Conservation (phyloP, 2,888 invertebrate species). For the Koerneria pararmatus region DNA sequence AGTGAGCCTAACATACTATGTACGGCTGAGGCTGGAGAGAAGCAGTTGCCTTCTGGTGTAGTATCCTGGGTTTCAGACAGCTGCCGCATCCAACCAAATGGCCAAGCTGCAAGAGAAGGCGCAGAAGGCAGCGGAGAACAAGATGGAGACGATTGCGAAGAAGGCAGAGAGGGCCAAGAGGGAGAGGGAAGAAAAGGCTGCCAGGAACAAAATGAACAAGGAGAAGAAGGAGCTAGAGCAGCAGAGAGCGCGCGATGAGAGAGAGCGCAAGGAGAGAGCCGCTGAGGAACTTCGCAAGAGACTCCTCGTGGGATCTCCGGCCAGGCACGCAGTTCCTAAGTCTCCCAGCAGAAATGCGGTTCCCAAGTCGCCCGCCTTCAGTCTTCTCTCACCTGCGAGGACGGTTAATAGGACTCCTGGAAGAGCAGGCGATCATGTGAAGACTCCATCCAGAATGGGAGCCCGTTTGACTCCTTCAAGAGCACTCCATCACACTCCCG, state of each 20-base stretch:
- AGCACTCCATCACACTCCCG: no score
- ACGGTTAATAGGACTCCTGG: background rate
- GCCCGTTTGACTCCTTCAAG: no score
- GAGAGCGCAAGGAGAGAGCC: slow-evolving; percentile 8
- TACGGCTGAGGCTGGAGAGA: no score
- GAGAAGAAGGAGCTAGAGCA: slow-evolving; percentile 1
- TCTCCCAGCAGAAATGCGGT: no score
- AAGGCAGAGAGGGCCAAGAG: slow-evolving; percentile 19
- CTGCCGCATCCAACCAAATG: slow-evolving; percentile 2
- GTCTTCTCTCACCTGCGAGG: no score
- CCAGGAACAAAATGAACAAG: slow-evolving; percentile 16
- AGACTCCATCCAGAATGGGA: background rate
- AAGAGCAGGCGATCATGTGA: background rate
- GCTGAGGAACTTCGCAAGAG: background rate
- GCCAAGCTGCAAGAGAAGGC: slow-evolving; percentile 9
- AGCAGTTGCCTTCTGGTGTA: no score
- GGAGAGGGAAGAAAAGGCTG: slow-evolving; percentile 20
- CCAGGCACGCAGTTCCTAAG: background rate
- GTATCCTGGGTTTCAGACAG: no score
- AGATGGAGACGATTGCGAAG: slow-evolving; percentile 12
- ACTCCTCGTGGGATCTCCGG: slow-evolving; percentile 2
- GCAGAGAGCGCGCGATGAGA: background rate
- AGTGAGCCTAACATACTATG: no score
- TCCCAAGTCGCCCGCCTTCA: no score
- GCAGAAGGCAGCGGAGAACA: slow-evolving; percentile 8